These are phyloP conservation scores for Acipenser transmontanus DNA, from an alignment of 2,797 vertebrate genomes.

Conservation along the genomic window DNA sequence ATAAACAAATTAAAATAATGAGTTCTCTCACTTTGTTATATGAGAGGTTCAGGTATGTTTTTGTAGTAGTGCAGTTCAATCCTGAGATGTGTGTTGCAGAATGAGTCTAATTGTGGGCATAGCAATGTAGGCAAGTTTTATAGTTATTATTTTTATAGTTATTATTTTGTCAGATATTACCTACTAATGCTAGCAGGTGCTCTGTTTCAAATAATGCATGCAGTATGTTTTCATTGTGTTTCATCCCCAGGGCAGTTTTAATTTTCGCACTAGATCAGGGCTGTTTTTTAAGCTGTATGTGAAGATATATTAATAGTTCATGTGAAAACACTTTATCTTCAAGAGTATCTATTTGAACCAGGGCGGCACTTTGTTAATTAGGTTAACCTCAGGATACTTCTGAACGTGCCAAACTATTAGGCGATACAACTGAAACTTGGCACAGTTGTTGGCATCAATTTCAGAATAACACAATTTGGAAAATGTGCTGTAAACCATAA, in stretches of 20 bases:
- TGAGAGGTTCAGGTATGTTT: too few relatives aligned
- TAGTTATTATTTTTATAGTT: too few relatives aligned
- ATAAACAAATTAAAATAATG: too few relatives aligned
- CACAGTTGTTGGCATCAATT: constrained; percentile 52
- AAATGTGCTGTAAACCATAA: too few relatives aligned
- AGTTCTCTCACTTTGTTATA: too few relatives aligned
- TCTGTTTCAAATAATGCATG: neutral
- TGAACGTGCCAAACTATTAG: constrained; percentile 50
- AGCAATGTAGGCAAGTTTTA: too few relatives aligned
- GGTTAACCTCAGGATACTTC: constrained; percentile 39
- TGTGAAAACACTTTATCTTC: constrained; percentile 24
- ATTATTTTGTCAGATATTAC: neutral
- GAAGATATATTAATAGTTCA: constrained; percentile 60
- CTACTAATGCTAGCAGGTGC: neutral
- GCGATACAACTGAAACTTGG: constrained; percentile 46
- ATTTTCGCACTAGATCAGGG: constrained; percentile 43
- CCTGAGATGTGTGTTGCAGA: too few relatives aligned
- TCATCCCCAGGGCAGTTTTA: constrained; percentile 16
- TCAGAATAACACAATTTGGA: too few relatives aligned
- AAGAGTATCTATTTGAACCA: constrained; percentile 26
- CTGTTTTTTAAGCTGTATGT: constrained; percentile 43
- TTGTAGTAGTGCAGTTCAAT: too few relatives aligned
- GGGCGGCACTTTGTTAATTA: constrained; percentile 48
- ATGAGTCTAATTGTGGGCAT: too few relatives aligned
- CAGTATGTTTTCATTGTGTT: neutral